Percentiles rank a stretch among this genome's conserved stretches.
phyloP scores from a whole-genome alignment of 2,888 invertebrate species.

The Drosophila monieri region DNA sequence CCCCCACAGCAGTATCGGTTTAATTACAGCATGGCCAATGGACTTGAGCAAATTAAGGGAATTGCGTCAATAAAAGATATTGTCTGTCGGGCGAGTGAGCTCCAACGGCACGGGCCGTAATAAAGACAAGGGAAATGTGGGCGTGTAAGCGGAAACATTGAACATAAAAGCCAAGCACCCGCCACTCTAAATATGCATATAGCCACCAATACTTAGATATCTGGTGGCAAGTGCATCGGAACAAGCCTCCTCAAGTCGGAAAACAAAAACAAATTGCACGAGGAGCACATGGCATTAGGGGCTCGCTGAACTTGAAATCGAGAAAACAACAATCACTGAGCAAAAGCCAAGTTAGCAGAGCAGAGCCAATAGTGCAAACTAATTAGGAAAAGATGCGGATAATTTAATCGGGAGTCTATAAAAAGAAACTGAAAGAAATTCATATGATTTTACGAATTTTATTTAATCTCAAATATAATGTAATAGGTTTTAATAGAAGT shows the following conservation, averaged over 20 bases:
- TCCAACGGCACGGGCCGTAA: conserved; percentile 14
- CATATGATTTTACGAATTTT: not conserved
- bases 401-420: conserved; percentile 37
- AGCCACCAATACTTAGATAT: conserved; percentile 2
- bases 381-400: conserved; percentile 67
- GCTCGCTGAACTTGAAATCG: conserved; percentile 63
- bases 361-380: conserved; percentile 53
- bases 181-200: conserved; percentile 1
- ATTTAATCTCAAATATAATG: not conserved
- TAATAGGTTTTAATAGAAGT: too few relatives aligned
- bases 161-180: conserved; percentile 12
- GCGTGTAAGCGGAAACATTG: conserved; percentile 34
- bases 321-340: conserved; percentile 7
- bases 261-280: conserved; percentile 8
- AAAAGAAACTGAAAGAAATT: conserved; percentile 7
- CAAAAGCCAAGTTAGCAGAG: conserved; percentile 58
- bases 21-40: conserved; percentile 45
- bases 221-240: conserved; percentile 23
- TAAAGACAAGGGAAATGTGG: conserved; percentile 29
- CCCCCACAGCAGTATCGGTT: conserved; percentile 23
- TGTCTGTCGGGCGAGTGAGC: conserved; percentile 14
- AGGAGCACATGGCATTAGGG: conserved; percentile 9
- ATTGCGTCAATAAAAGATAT: conserved; percentile 42
- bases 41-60: conserved; percentile 43
- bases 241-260: conserved; percentile 37